Evolutionary conservation across 2,797 vertebrate species (phyloP).

Genomic region (Cuculus canorus): DNA sequence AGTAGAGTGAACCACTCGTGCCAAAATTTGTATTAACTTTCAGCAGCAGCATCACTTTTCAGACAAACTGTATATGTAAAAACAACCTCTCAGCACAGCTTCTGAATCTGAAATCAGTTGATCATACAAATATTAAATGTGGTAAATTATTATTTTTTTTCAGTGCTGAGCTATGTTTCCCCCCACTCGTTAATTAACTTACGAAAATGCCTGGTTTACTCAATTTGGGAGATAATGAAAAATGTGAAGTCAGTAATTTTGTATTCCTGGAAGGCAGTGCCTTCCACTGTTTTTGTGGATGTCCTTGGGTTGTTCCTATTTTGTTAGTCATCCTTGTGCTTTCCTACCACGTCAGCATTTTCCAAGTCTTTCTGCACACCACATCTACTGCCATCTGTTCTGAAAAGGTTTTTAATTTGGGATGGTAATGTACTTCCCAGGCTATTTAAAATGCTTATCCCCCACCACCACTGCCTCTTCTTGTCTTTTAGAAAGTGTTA

Average conservation of each 20-base stretch:
- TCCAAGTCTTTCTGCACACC: background rate
- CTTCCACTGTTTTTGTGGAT: slow-evolving; percentile 7
- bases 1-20: background rate
- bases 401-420: slow-evolving; percentile 12
- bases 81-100: background rate
- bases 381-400: slow-evolving; percentile 10
- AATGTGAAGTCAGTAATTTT: slow-evolving; percentile 41
- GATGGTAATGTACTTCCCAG: background rate
- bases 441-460: background rate
- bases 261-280: background rate
- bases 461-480: background rate
- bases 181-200: background rate
- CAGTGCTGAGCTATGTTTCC: background rate
- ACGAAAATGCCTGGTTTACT: slow-evolving; percentile 8
- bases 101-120: background rate
- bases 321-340: slow-evolving; percentile 3
- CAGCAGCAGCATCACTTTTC: background rate
- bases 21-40: background rate
- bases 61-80: background rate
- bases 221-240: background rate
- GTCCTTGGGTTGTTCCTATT: slow-evolving; percentile 39
- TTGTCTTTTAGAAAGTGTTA: background rate
- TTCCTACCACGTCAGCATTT: slow-evolving; percentile 27
- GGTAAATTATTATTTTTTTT: background rate
- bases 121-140: background rate